phyloP scores from a whole-genome alignment of 2,113 vertebrate species.

The Oostethus manadensis region DNA sequence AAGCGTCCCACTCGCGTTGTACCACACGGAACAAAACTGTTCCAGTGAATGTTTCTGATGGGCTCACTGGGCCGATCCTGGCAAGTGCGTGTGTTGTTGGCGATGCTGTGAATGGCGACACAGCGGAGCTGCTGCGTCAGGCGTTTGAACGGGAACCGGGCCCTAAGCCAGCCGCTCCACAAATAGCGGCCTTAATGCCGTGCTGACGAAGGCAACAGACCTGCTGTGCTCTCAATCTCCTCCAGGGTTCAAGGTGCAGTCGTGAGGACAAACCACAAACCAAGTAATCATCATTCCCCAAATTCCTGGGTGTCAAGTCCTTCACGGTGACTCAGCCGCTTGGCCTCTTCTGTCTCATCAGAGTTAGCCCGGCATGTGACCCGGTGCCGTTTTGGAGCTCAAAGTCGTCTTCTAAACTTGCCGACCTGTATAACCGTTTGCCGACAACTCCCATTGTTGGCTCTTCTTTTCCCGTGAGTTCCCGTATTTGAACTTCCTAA shows the following conservation, averaged over 20 bases:
- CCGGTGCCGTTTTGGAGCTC: constrained; percentile 11
- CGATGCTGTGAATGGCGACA: constrained; percentile 44
- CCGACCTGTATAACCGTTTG: background rate
- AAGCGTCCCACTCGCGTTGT: no score
- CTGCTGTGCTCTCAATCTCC: constrained; percentile 5
- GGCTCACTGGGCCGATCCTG: no score
- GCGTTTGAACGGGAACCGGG: constrained; percentile 26
- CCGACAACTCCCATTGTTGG: no score
- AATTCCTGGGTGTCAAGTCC: background rate
- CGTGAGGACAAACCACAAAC: background rate
- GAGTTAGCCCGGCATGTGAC: constrained; percentile 32
- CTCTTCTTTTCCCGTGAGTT: no score
- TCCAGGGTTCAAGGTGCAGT: background rate
- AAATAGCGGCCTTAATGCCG: constrained; percentile 54
- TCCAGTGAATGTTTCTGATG: no score
- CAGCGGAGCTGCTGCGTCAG: constrained; percentile 54
- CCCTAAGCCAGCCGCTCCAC: constrained; percentile 44
- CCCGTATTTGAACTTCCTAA: no score
- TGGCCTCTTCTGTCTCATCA: constrained; percentile 16
- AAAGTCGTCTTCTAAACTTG: constrained; percentile 15
- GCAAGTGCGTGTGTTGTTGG: background rate
- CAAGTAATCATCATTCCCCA: background rate
- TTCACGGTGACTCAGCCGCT: constrained; percentile 33
- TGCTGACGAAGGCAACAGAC: constrained; percentile 20
- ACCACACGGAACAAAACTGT: no score